A percentile compares a stretch with the other conserved stretches of the same genome.
These are phyloP conservation scores for Halichondria panicea DNA, from an alignment of 37 sponge, comb jelly and placozoan genomes.

Conservation along the genomic window DNA sequence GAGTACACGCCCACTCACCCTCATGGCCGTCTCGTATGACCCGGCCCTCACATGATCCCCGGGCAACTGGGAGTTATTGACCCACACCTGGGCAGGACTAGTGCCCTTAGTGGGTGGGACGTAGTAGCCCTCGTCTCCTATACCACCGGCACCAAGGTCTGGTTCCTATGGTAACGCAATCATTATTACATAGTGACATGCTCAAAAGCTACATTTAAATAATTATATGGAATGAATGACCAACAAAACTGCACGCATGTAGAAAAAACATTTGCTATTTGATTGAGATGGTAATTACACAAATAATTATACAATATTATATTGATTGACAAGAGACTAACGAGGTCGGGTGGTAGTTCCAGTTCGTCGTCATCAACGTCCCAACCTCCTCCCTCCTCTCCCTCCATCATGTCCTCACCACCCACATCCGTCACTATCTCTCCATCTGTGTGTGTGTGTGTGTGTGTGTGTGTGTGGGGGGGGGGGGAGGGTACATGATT, in stretches of 20 bases:
- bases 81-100: conserved; percentile 85
- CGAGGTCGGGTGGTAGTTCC: conserved; percentile 96
- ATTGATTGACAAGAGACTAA: conserved; percentile 3
- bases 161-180: conserved; percentile 25
- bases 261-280: not conserved
- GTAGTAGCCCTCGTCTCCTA: conserved; percentile 75
- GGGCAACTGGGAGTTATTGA: conserved; percentile 89
- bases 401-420: conserved; percentile 22
- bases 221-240: conserved; percentile 10
- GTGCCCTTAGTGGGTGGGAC: conserved; percentile 93
- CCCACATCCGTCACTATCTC: conserved; percentile 21
- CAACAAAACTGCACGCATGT: not conserved
- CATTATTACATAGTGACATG: not conserved
- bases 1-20: conserved; percentile 54
- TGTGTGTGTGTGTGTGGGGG: conserved; percentile 9
- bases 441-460: conserved; percentile 35
- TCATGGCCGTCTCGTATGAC: conserved; percentile 91
- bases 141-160: conserved; percentile 32
- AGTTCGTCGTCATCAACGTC: conserved; percentile 94
- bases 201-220: too few species aligned
- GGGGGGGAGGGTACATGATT: too few species aligned
- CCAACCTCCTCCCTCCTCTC: conserved; percentile 81
- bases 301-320: not conserved
- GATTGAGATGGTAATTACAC: not conserved
- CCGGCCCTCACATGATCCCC: conserved; percentile 94